These are phyloP conservation scores for Eumacrocentrus americanus DNA, from an alignment of 2,888 invertebrate genomes.

Conservation along the genomic window DNA sequence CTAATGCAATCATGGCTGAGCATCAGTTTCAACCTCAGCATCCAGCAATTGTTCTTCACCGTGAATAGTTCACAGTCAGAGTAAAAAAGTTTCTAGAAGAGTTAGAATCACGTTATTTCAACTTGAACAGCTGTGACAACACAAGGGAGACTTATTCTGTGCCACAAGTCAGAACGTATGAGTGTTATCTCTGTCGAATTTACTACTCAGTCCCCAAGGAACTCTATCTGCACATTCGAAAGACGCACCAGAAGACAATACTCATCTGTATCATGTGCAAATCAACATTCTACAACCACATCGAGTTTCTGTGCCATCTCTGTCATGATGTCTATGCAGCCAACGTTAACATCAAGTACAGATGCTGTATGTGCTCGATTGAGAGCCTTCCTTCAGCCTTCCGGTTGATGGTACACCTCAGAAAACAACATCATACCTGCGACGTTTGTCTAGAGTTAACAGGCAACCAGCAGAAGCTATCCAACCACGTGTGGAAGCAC, in stretches of 20 bases:
- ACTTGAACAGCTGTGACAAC: slow-evolving; percentile 74
- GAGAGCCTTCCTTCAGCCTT: slow-evolving; percentile 82
- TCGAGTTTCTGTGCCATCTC: slow-evolving; percentile 84
- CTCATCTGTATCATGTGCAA: slow-evolving; percentile 87
- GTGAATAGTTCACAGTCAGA: slow-evolving; percentile 68
- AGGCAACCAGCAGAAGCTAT: slow-evolving; percentile 78
- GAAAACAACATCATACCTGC: slow-evolving; percentile 84
- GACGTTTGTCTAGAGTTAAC: slow-evolving; percentile 87
- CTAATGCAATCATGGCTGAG: slow-evolving; percentile 84
- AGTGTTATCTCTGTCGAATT: slow-evolving; percentile 86
- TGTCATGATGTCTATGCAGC: slow-evolving; percentile 79
- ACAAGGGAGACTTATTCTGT: slow-evolving; percentile 62
- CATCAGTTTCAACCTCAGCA: slow-evolving; percentile 72
- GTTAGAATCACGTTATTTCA: slow-evolving; percentile 72
- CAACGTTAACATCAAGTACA: slow-evolving; percentile 73
- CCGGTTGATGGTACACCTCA: slow-evolving; percentile 84
- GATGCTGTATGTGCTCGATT: slow-evolving; percentile 82
- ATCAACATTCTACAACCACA: slow-evolving; percentile 84
- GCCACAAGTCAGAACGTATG: slow-evolving; percentile 74
- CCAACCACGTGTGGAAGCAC: slow-evolving; percentile 90
- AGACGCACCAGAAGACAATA: slow-evolving; percentile 84
- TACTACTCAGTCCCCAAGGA: slow-evolving; percentile 73
- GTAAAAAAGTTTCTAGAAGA: slow-evolving; percentile 70
- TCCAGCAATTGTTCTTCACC: slow-evolving; percentile 56
- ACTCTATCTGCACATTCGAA: slow-evolving; percentile 83